Percentiles rank a stretch among this genome's conserved stretches.
These are phyloP conservation scores for Pseudomyrmex flavicornis DNA, from an alignment of 1,140 invertebrate genomes.

Conservation along the genomic window DNA sequence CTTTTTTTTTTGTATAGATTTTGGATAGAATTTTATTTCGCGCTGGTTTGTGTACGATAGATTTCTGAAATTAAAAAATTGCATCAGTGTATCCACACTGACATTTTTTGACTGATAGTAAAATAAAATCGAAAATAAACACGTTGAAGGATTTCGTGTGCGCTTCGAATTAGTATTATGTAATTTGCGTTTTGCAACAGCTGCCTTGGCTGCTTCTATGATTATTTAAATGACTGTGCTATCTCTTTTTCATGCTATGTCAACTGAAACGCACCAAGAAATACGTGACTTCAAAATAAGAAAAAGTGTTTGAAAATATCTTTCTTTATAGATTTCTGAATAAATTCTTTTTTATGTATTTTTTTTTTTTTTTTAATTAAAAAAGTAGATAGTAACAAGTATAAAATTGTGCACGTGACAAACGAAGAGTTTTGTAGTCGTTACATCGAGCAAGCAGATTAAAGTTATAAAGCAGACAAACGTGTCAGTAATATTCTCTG, in stretches of 20 bases:
- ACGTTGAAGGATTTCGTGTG: background rate
- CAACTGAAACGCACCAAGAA: background rate
- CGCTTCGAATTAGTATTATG: background rate
- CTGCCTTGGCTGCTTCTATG: background rate
- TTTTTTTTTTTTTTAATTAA: too few species aligned
- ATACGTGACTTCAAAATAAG: background rate
- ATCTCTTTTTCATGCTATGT: background rate
- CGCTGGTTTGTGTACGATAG: too few species aligned
- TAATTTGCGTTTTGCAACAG: conserved; percentile 2
- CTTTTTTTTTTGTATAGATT: too few species aligned
- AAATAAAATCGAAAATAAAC: background rate
- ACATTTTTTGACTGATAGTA: background rate
- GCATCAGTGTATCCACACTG: too few species aligned
- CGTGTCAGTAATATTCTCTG: conserved; percentile 51
- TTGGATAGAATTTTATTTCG: too few species aligned
- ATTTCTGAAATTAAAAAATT: too few species aligned
- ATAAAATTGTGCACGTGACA: too few species aligned
- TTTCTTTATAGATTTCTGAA: too few species aligned
- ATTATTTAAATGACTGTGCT: conserved; percentile 31
- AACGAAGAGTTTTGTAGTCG: too few species aligned
- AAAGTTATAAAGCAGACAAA: background rate
- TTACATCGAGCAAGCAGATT: background rate
- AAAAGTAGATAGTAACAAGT: too few species aligned
- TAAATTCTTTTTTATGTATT: too few species aligned
- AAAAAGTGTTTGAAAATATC: too few species aligned